A percentile compares a stretch with the other conserved stretches of the same genome.
phyloP scores from a whole-genome alignment of 2,113 vertebrate species.

The rabbit (Oryctolagus cuniculus) region DNA sequence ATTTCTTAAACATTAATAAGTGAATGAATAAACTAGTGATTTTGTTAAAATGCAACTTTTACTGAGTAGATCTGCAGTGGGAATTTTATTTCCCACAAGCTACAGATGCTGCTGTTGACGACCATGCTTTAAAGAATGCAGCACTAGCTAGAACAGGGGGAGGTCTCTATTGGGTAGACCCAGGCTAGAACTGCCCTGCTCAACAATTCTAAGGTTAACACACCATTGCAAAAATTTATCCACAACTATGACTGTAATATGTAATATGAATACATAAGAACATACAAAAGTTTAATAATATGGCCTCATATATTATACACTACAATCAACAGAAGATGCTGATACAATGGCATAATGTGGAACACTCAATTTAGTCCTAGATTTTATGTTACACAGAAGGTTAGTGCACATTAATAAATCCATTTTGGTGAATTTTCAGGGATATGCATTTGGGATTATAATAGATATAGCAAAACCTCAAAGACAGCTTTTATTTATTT shows the following conservation, averaged over 20 bases:
- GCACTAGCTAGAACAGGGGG: not conserved
- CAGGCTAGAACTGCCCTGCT: not conserved
- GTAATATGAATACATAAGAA: not conserved
- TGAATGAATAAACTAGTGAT: fast-evolving
- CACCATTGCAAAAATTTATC: not conserved
- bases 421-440: not conserved
- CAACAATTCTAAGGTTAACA: not conserved
- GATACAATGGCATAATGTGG: not conserved
- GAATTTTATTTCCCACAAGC: not conserved
- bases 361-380: not conserved
- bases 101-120: too few relatives aligned
- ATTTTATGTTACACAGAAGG: not conserved
- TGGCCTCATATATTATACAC: not conserved
- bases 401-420: not conserved
- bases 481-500: not conserved
- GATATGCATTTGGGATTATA: not conserved
- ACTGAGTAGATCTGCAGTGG: not conserved
- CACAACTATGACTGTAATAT: not conserved
- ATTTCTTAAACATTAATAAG: not conserved
- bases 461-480: not conserved
- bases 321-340: not conserved
- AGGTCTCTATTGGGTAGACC: not conserved
- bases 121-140: not conserved
- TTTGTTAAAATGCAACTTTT: not conserved
- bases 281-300: not conserved